Evolutionary conservation across 2,797 vertebrate species (phyloP).

Genomic region (Poeciliopsis presidionis): DNA sequence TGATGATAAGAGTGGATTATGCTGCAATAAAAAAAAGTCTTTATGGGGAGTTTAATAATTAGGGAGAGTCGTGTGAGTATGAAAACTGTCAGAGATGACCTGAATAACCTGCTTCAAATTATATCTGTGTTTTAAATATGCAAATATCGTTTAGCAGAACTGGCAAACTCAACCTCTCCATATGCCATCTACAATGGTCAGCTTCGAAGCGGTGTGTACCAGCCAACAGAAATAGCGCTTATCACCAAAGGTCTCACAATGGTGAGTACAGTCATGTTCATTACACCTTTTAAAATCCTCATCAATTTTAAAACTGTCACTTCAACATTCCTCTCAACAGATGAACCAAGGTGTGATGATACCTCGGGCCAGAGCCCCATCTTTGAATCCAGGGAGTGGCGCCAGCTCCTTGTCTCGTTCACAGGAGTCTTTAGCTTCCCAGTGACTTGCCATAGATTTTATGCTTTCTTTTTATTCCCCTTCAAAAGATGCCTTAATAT

Average conservation of each 20-base stretch:
- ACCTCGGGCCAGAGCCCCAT: slow-evolving; percentile 78
- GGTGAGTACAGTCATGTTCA: slow-evolving; percentile 74
- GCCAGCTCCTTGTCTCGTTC: slow-evolving; percentile 77
- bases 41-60: background rate
- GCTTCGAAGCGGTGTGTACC: slow-evolving; percentile 87
- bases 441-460: slow-evolving; percentile 45
- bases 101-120: background rate
- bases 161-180: slow-evolving; percentile 84
- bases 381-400: slow-evolving; percentile 71
- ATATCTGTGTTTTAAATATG: background rate
- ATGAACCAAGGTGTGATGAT: slow-evolving; percentile 79
- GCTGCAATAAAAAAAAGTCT: background rate
- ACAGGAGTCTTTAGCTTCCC: slow-evolving; percentile 58
- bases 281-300: background rate
- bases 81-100: background rate
- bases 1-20: background rate
- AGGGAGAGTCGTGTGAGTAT: background rate
- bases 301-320: slow-evolving; percentile 15
- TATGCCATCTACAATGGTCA: slow-evolving; percentile 88
- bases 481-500: slow-evolving; percentile 24
- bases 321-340: slow-evolving; percentile 42
- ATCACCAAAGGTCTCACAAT: slow-evolving; percentile 84
- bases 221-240: slow-evolving; percentile 92
- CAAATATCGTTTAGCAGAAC: slow-evolving; percentile 46
- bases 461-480: slow-evolving; percentile 10